Percentiles rank a stretch among this genome's conserved stretches.
Conservation (phyloP, 2,888 invertebrate species). For the Saturnia pavonia region DNA sequence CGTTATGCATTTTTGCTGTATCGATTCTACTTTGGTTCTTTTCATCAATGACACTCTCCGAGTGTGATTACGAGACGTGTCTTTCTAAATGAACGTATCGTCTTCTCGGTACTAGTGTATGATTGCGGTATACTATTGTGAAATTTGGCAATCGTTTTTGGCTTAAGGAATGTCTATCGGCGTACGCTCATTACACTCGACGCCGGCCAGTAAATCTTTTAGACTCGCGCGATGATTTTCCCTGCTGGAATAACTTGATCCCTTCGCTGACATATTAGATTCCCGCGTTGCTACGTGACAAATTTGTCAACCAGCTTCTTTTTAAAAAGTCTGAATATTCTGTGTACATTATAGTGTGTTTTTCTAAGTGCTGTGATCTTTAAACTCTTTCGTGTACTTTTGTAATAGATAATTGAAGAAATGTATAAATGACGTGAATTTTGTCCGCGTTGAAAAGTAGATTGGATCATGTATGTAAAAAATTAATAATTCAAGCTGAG, state of each 20-base stretch:
- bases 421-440: not conserved
- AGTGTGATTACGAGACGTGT: not conserved
- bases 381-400: not conserved
- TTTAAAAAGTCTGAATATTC: constrained; percentile 9
- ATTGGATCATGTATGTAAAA: not conserved
- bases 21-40: too few species aligned
- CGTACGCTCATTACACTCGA: constrained; percentile 49
- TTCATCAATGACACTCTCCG: not conserved
- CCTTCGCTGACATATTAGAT: constrained; percentile 28
- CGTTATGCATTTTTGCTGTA: too few species aligned
- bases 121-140: constrained; percentile 46
- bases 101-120: not conserved
- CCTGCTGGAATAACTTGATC: constrained; percentile 54
- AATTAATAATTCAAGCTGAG: not conserved
- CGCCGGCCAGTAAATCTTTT: constrained; percentile 26
- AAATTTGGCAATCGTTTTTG: constrained; percentile 72
- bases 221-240: constrained; percentile 50
- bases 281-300: constrained; percentile 44
- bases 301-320: constrained; percentile 21
- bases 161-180: constrained; percentile 42
- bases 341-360: not conserved
- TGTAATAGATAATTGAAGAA: not conserved
- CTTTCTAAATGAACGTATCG: not conserved
- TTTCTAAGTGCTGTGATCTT: not conserved
- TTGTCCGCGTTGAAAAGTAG: not conserved